These are phyloP conservation scores for Masticophis lateralis DNA, from an alignment of 2,797 vertebrate genomes.

Conservation along the genomic window DNA sequence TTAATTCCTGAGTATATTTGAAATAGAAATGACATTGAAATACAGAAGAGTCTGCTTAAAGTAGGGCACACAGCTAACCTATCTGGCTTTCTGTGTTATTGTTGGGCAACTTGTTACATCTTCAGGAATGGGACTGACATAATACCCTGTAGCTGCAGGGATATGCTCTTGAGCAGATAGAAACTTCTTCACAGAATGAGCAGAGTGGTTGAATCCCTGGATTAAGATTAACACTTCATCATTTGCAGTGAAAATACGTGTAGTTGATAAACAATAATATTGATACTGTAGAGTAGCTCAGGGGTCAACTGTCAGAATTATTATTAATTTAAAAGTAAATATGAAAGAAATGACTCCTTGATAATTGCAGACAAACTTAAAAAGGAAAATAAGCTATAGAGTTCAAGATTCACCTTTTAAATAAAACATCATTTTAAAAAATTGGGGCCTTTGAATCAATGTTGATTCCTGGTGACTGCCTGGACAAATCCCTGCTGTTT, in stretches of 20 bases:
- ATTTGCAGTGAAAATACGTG: constrained; percentile 33
- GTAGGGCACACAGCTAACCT: not conserved
- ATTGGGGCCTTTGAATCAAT: not conserved
- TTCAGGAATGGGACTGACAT: not conserved
- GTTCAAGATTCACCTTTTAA: constrained; percentile 14
- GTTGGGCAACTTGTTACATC: not conserved
- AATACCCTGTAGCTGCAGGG: not conserved
- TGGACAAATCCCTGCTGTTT: not conserved
- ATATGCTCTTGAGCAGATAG: not conserved
- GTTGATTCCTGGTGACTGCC: not conserved
- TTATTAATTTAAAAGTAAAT: constrained; percentile 55
- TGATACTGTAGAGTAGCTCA: constrained; percentile 35
- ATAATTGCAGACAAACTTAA: constrained; percentile 28
- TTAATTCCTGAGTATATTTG: not conserved
- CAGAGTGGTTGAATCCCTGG: not conserved
- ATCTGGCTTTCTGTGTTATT: not conserved
- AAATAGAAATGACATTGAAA: not conserved
- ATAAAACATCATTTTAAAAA: constrained; percentile 1
- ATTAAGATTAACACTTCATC: not conserved
- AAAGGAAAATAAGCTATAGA: constrained; percentile 40
- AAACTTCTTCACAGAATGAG: not conserved
- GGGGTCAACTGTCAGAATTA: constrained; percentile 51
- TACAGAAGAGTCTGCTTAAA: not conserved
- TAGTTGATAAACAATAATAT: constrained; percentile 47
- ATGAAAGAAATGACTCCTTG: constrained; percentile 42